Evolutionary conservation across 2,797 vertebrate genomes (phyloP).

Genomic region (Channallabes apus): DNA sequence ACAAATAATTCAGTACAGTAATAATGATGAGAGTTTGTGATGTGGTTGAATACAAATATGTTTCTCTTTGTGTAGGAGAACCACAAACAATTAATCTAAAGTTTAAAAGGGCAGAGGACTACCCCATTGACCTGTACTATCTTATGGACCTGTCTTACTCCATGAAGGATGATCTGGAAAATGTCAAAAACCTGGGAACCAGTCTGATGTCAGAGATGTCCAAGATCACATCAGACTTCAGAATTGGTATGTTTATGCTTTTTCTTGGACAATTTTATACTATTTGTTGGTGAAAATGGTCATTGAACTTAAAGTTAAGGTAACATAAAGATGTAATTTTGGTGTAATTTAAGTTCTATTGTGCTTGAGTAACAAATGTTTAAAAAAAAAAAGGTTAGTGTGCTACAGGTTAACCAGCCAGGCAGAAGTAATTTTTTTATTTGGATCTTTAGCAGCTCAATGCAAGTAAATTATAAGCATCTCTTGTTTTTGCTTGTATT

Average conservation of each 20-base stretch:
- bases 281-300: background rate
- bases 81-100: slow-evolving; percentile 88
- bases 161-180: slow-evolving; percentile 97
- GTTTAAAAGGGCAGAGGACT: slow-evolving; percentile 96
- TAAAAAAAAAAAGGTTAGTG: background rate
- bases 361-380: background rate
- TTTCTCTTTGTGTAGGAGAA: slow-evolving; percentile 77
- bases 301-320: background rate
- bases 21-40: background rate
- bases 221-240: slow-evolving; percentile 91
- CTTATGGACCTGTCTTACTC: slow-evolving; percentile 98
- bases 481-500: background rate
- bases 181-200: slow-evolving; percentile 94
- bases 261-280: background rate
- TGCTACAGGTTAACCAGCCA: background rate
- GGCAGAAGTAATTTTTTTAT: background rate
- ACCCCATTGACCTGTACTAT: slow-evolving; percentile 97
- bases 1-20: background rate
- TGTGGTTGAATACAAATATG: background rate
- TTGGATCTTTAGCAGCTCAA: background rate
- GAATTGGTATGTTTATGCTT: slow-evolving; percentile 79
- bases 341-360: background rate
- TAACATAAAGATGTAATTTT: background rate
- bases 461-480: background rate
- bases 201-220: slow-evolving; percentile 90